Base-by-base conservation (phyloP, 2,797 vertebrate genomes). In the Acipenser transmontanus region DNA sequence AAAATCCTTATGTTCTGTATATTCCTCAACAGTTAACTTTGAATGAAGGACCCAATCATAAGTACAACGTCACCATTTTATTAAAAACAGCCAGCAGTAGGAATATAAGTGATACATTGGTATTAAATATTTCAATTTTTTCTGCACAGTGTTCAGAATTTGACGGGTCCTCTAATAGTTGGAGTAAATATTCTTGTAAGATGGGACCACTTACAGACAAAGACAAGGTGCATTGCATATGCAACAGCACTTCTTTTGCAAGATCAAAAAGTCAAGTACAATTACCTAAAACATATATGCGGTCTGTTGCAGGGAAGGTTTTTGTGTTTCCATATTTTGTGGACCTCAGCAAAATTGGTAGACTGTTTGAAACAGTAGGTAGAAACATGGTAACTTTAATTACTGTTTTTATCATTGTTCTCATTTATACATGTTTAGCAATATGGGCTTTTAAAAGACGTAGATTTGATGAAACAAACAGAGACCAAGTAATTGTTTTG, bases 391-490 rank as follows among this genome's bases (percentile, higher is more conserved):
- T 84, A 50, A 79, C 83, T 0, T 63, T 87, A 6, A 2, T 86
- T 61, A 70, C 72, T 0, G 75, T 88, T 2, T 8, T 85, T 1
- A 64, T 47, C 6, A 75, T 89, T 49, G 65, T 85, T 63, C 0
- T 60, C 0, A 0, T 47, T 1, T 91, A 82, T 62, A 12, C 65
- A 0, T 1, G 73, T 52, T 62, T 89, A 4, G 77, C 76, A 7
- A 54, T 78, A 61, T 88, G 85, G 84, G 71, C 82, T 13, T 9
- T 82, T 5, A 76, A 65, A 67, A 84, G 73, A 66, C 83, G 87
- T 8, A 73, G 62, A 6, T 51, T 10, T 2, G 87, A 90, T 48
- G 66, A 6, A 50, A 47, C 50, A 7, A 73, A 77, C 49, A 73
- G 68, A 65, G 59, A 76, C 2, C 50, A 63, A 0, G 70, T 77